Base-by-base conservation (phyloP, 2,888 invertebrate genomes). In the Orthonychiurus folsomi region DNA sequence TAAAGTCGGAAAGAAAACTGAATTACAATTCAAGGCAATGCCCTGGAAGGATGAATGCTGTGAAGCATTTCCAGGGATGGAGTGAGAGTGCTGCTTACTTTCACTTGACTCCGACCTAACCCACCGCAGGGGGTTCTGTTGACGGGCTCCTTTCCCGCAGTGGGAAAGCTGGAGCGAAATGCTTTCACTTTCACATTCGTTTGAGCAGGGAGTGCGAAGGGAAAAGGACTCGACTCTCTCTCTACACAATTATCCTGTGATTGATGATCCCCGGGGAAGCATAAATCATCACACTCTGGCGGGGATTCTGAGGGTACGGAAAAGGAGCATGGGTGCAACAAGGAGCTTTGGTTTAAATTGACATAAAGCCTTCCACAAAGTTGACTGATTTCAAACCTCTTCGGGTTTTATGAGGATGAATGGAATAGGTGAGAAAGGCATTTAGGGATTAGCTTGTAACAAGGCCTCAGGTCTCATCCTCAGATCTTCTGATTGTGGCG, bases 221-320 rank as follows among this genome's bases (percentile, higher is more conserved):
- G 9, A 37, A 5, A 5, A 37, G 37, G 37, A 37, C 37, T 37
- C 9, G n/a, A n/a, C n/a, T 9, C 37, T 37, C 37, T 37, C 9
- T 37, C 37, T 37, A 37, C 37, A 37, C 37, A 37, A 37, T 37
- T 37, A 37, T 37, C 37, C 37, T 15, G 37, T 37, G 37, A 37
- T 37, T 37, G 37, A 37, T 37, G 37, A 37, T 37, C 37, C 37
- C 37, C 37, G 37, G 37, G 37, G 15, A 5, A 37, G 37, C 37
- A 37, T 37, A 37, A 37, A 37, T 37, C 37, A 37, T 37, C 37
- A 37, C 37, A 37, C 37, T 37, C n/a, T n/a, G n/a, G n/a, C n/a
- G n/a, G n/a, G 5, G 15, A 15, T 37, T 37, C 37, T 9, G 37
- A 37, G 37, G 37, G 37, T 37, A 9, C 37, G 15, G 15, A 37